phyloP scores from a whole-genome alignment of 1,140 invertebrate species.

The Papilio machaon region DNA sequence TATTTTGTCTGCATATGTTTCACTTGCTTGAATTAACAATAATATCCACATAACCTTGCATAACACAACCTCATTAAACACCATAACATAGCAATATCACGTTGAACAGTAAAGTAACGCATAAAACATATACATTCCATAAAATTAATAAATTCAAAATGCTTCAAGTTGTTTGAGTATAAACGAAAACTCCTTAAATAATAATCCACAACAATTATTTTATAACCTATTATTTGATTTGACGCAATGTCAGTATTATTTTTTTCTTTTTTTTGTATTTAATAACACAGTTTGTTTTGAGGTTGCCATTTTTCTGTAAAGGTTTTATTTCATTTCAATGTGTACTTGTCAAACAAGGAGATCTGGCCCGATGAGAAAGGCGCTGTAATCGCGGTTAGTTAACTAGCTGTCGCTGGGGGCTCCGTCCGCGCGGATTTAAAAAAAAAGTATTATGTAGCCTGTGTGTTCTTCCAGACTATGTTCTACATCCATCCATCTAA shows the following conservation, averaged over 20 bases:
- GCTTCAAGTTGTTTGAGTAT: background rate
- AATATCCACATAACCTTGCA: background rate
- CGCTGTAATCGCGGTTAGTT: too few species aligned
- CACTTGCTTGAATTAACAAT: background rate
- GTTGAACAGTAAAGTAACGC: slow-evolving; percentile 10
- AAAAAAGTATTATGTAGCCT: too few species aligned
- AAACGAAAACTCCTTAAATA: background rate
- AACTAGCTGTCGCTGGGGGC: too few species aligned
- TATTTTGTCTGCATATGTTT: background rate
- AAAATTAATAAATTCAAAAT: slow-evolving; percentile 13
- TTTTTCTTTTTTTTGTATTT: background rate
- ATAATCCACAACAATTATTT: slow-evolving; percentile 1
- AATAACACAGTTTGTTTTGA: background rate
- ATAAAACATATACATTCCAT: background rate
- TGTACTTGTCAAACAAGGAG: too few species aligned
- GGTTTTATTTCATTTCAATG: background rate
- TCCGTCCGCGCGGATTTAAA: too few species aligned
- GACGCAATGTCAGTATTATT: background rate
- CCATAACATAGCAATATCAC: slow-evolving; percentile 17
- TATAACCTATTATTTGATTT: background rate
- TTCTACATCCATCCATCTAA: too few species aligned
- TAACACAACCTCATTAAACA: background rate
- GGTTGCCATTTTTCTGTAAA: background rate
- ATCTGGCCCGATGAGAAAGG: too few species aligned
- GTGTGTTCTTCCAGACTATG: too few species aligned